Evolutionary conservation across 1,140 invertebrate genomes (phyloP).

Genomic region (Drosophila sucinea): DNA sequence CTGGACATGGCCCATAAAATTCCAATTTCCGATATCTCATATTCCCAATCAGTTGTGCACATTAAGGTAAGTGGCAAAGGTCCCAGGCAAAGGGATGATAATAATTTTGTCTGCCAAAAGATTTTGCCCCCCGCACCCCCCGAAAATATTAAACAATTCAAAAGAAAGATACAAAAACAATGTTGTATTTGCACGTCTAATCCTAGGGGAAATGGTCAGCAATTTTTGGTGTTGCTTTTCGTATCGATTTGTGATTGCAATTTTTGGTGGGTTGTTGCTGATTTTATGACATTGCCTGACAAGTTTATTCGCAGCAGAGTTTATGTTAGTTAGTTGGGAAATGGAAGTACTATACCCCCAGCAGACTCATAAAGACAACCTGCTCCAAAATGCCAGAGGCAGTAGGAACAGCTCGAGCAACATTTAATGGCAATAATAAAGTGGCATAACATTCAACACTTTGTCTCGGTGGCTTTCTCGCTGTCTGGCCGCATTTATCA

Average conservation of each 20-base stretch:
- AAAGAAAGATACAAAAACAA: not conserved
- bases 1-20: conserved; percentile 47
- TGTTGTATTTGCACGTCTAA: conserved; percentile 4
- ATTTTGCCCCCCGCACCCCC: not conserved
- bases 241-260: conserved; percentile 8
- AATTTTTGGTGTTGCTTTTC: not conserved
- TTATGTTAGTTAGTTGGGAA: too few species aligned
- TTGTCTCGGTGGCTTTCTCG: conserved; percentile 68
- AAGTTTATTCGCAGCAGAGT: conserved; percentile 63
- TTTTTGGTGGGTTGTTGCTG: not conserved
- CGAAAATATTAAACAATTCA: conserved; percentile 21
- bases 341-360: conserved; percentile 33
- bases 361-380: conserved; percentile 67
- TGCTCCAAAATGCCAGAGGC: conserved; percentile 28
- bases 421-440: conserved; percentile 76
- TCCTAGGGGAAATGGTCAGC: conserved; percentile 14
- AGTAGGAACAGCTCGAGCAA: conserved; percentile 13
- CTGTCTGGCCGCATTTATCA: conserved; percentile 77
- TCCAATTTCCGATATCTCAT: conserved; percentile 65
- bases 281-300: conserved; percentile 73
- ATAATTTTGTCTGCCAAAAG: conserved; percentile 28
- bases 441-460: conserved; percentile 78
- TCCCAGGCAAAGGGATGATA: conserved; percentile 7
- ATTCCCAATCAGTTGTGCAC: conserved; percentile 77
- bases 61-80: conserved; percentile 77